Conservation (phyloP, 2,113 vertebrate species). For the Clarias macrocephalus region DNA sequence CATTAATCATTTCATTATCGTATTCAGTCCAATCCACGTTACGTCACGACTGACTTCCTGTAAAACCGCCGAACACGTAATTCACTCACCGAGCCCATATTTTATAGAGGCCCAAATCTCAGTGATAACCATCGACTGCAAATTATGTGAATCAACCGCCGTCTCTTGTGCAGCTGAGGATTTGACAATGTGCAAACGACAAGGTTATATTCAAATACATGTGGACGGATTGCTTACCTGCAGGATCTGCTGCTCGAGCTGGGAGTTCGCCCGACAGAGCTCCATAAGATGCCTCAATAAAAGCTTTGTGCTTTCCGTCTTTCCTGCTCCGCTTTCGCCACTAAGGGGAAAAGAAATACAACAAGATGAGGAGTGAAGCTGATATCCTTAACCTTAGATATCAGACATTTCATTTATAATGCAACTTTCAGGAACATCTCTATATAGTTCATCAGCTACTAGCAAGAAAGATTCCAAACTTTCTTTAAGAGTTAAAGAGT, state of each 20-base stretch:
- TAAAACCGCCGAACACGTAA: neutral
- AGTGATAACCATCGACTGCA: neutral
- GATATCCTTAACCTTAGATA: neutral
- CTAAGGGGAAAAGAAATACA: slow-evolving; percentile 56
- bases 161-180: neutral
- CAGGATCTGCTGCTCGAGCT: slow-evolving; percentile 76
- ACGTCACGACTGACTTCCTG: neutral
- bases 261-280: slow-evolving; percentile 70
- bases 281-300: slow-evolving; percentile 75
- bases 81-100: neutral
- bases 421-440: neutral
- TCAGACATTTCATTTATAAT: neutral
- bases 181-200: slow-evolving; percentile 31
- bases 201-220: slow-evolving; percentile 41
- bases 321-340: slow-evolving; percentile 78
- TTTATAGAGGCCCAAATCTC: neutral
- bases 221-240: slow-evolving; percentile 63
- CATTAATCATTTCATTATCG: neutral
- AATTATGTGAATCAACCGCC: neutral
- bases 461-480: neutral
- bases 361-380: neutral
- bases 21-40: neutral
- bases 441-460: neutral
- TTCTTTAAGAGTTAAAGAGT: too few relatives aligned
- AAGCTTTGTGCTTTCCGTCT: slow-evolving; percentile 77